Evolutionary conservation across 2,888 invertebrate genomes (phyloP), one percentile per base, ranked within the genome.

Genomic region (Busseola fusca): DNA sequence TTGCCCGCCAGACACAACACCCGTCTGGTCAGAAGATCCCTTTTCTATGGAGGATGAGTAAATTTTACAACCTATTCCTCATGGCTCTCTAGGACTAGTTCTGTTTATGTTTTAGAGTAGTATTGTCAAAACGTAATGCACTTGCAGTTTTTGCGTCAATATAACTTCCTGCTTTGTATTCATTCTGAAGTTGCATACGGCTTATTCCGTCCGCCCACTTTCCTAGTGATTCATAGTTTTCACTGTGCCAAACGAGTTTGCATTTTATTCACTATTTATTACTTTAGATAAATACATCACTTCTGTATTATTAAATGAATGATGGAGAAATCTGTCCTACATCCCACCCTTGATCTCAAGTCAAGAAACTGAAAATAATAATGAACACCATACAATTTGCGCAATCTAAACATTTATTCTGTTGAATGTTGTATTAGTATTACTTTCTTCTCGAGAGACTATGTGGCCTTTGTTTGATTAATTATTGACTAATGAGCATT

Each of bases 141-240:
- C 30, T 73, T 67, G 64, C 74, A 66, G 70, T 66, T 80, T 74
- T 80, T 80, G 50, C 75, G 45, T 59, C 66, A 64, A 12, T 60
- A 56, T 56, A 25, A 69, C 66, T 72, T 76, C 69, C 77, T 81
- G 72, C 72, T 81, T 80, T 76, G 72, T 81, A 81, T 81, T 80
- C 60, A 73, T 69, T 69, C 64, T 73, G 68, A 80, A 77, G 69
- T 69, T 68, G 79, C 81, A 73, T 72, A 77, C 69, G 64, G 60
- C 59, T 81, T 81, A 81, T 60, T 73, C 69, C 69, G 77, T 81
- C 81, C 73, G 81, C 79, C 79, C 64, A 80, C 79, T 80, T 80
- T 80, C 78, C 63, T 72, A 76, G 78, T 80, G 78, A 80, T 80
- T 80, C 81, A 80, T 77, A 69, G 78, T 81, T 80, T 80, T 81